Percentiles rank a stretch among this genome's conserved stretches.
Conservation (phyloP, 2,888 invertebrate species). For the Latheticus oryzae region DNA sequence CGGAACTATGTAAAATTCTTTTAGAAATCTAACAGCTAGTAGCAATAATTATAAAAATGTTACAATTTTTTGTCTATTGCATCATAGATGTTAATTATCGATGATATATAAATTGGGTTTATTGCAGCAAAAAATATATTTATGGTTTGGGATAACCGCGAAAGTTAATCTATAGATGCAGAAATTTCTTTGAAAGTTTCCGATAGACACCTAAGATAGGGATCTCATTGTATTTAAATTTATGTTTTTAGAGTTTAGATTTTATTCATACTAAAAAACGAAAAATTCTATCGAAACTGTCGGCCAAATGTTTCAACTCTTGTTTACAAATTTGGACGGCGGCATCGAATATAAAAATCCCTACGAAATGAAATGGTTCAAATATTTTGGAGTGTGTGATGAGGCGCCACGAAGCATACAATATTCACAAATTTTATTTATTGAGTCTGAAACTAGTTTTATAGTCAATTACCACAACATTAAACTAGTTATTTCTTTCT, state of each 20-base stretch:
- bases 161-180: constrained; percentile 30
- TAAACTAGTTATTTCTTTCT: constrained; percentile 8
- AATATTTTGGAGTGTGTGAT: constrained; percentile 32
- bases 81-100: constrained; percentile 29
- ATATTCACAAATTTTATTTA: constrained; percentile 36
- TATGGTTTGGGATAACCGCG: constrained; percentile 21
- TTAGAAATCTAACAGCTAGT: constrained; percentile 4
- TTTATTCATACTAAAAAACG: constrained; percentile 26
- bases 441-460: constrained; percentile 37
- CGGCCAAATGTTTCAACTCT: constrained; percentile 26
- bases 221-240: constrained; percentile 56
- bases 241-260: constrained; percentile 50
- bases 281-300: constrained; percentile 22
- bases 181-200: constrained; percentile 40
- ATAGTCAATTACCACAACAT: constrained; percentile 31
- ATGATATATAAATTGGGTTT: constrained; percentile 25
- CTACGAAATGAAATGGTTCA: constrained; percentile 22
- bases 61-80: constrained; percentile 24
- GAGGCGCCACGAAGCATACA: constrained; percentile 32
- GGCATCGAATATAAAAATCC: constrained; percentile 11
- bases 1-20: constrained; percentile 26
- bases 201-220: constrained; percentile 46
- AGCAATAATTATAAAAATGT: constrained; percentile 18
- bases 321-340: constrained; percentile 36
- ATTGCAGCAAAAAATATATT: constrained; percentile 32